phyloP scores from a whole-genome alignment of 2,888 invertebrate species.

The Microctonus brassicae region DNA sequence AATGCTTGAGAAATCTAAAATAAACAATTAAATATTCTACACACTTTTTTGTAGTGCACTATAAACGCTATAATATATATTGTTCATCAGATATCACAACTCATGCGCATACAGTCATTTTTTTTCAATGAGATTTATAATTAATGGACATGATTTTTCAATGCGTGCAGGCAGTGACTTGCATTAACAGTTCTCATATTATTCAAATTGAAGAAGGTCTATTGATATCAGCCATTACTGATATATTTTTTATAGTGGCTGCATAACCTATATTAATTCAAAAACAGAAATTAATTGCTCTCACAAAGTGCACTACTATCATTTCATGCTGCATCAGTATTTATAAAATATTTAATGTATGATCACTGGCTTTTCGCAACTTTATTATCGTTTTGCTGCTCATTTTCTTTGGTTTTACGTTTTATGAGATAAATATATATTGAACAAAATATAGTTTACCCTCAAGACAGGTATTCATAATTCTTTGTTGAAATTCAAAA shows the following conservation, averaged over 20 bases:
- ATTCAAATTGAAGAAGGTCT: not conserved
- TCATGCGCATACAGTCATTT: not conserved
- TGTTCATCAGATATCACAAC: not conserved
- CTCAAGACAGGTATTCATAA: no score
- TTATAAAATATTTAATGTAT: not conserved
- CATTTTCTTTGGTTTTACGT: not conserved
- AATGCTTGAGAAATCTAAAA: not conserved
- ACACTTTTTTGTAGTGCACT: not conserved
- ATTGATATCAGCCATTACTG: not conserved
- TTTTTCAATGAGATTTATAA: not conserved
- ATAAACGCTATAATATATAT: not conserved
- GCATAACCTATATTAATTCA: no score
- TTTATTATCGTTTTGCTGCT: not conserved
- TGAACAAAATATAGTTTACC: not conserved
- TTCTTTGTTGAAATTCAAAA: no score
- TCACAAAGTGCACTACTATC: not conserved
- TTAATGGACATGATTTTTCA: not conserved
- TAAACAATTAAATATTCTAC: not conserved
- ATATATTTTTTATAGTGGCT: not conserved
- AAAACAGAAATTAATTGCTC: not conserved
- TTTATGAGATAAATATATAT: not conserved
- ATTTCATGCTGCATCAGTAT: not conserved
- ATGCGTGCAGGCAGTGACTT: not conserved
- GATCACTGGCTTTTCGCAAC: not conserved
- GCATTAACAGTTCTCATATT: not conserved